Base-by-base conservation (phyloP, 2,888 invertebrate species). In the Cordilura impudica region DNA sequence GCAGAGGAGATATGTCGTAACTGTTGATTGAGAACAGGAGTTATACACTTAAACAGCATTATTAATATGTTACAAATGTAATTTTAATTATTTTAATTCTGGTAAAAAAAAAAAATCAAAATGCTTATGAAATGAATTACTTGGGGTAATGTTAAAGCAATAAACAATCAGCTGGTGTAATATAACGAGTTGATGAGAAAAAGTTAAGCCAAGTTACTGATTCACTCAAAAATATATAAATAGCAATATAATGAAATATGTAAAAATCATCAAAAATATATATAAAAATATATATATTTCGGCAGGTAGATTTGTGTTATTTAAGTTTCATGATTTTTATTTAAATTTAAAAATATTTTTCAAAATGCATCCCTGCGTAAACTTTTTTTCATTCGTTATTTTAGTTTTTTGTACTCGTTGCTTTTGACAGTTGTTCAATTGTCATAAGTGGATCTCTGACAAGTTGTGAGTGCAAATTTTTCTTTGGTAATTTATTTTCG, bases 1-100 rank as follows among this genome's bases (percentile, higher is more conserved):
- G 89, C 85, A 5, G 90, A 90, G n/a, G 90, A 90, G 26, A 90
- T 83, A 12, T 81, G 75, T 26, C 89, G 84, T 10, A 83, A 4
- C 39, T 85, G 86, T 45, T 84, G 84, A 39, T 81, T 82, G 0
- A 29, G 19, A 14, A 77, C n/a, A 8, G 81, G 70, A 45, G 66
- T 69, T 2, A 82, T 54, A 16, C 83, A 75, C 78, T 87, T 85
- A 0, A 85, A 26, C 10, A 87, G 35, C 88, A 88, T 88, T 53
- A 82, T 78, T 23, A 18, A 21, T 51, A 61, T 63, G 63, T 69
- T 35, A 12, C 29, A 70, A 73, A 49, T 8, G 19, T 10, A 45
- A 35, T 19, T 61, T 79, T 81, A 19, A 47, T 72, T 65, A 21
- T 0, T 43, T 8, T 16, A 67, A 19, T 21, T n/a, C 29, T 23